Evolutionary conservation across 1,140 invertebrate species (phyloP).

Genomic region (Marisa cornuarietis): DNA sequence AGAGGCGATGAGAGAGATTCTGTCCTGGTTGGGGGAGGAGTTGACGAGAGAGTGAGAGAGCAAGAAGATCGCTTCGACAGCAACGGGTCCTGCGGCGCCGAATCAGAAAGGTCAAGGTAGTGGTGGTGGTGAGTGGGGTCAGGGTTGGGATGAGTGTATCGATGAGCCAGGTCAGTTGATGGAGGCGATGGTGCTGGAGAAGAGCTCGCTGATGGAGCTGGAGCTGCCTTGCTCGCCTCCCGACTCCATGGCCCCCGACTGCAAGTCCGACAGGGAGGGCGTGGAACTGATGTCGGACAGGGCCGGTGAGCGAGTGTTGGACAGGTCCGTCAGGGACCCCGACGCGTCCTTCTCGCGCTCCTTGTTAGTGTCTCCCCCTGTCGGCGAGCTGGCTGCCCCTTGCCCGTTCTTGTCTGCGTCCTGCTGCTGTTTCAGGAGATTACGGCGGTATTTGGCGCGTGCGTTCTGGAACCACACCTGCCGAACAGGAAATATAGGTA

Average conservation of each 20-base stretch:
- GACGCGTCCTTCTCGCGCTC: slow-evolving; percentile 39
- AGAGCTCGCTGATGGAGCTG: slow-evolving; percentile 47
- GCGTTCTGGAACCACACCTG: slow-evolving; percentile 99
- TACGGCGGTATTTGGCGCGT: slow-evolving; percentile 94
- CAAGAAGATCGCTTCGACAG: no score
- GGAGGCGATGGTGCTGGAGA: slow-evolving; percentile 42
- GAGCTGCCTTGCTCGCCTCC: slow-evolving; percentile 42
- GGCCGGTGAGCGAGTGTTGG: slow-evolving; percentile 45
- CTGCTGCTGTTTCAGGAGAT: slow-evolving; percentile 80
- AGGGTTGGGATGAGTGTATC: no score
- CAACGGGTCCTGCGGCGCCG: no score
- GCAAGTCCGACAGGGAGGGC: slow-evolving; percentile 54
- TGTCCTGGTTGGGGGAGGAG: no score
- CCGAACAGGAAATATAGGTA: slow-evolving; percentile 39
- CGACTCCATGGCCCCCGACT: slow-evolving; percentile 40
- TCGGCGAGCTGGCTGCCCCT: slow-evolving; percentile 23
- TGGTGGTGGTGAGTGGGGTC: no score
- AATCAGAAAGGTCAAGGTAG: no score
- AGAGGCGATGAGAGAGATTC: no score
- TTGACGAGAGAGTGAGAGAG: no score
- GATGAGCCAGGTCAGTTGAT: slow-evolving; percentile 31
- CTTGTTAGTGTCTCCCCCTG: slow-evolving; percentile 6
- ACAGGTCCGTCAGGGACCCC: slow-evolving; percentile 45
- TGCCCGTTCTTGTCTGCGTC: slow-evolving; percentile 50
- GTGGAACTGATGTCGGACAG: slow-evolving; percentile 61